Evolutionary conservation across 2,113 vertebrate genomes (phyloP).

Genomic region (Cavia porcellus): DNA sequence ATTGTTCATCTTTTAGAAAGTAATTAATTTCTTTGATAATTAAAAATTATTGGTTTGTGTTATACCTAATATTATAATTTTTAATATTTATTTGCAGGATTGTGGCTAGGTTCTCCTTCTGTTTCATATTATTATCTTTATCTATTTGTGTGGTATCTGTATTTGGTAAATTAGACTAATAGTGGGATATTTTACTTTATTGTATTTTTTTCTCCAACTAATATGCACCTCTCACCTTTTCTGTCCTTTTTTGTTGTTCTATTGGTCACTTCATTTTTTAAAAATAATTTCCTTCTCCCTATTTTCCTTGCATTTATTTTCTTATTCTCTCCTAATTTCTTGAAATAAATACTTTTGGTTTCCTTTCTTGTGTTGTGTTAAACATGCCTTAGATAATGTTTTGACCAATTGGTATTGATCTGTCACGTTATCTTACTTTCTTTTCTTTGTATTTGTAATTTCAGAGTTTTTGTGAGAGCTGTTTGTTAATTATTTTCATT

Average conservation of each 20-base stretch:
- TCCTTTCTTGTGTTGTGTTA: not conserved
- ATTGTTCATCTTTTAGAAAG: constrained; percentile 15
- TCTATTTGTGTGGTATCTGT: not conserved
- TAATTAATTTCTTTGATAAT: not conserved
- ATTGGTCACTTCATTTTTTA: not conserved
- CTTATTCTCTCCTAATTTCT: not conserved
- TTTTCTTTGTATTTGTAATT: not conserved
- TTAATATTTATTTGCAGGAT: not conserved
- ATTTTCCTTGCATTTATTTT: not conserved
- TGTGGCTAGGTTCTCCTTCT: not conserved
- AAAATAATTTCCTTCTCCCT: not conserved
- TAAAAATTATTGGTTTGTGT: not conserved
- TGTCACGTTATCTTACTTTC: not conserved
- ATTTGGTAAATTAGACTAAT: constrained; percentile 15
- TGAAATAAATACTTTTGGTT: not conserved
- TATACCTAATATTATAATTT: not conserved
- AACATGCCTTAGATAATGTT: not conserved
- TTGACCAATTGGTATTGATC: not conserved
- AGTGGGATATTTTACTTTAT: not conserved
- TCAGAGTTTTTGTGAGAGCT: not conserved
- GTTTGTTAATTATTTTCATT: not conserved
- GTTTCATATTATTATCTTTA: not conserved
- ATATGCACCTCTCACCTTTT: not conserved
- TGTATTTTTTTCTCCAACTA: not conserved
- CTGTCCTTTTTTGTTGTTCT: not conserved